Evolutionary conservation across 2,888 invertebrate species (phyloP), one percentile per base, ranked within the genome.

Genomic region (Eulithis prunata): DNA sequence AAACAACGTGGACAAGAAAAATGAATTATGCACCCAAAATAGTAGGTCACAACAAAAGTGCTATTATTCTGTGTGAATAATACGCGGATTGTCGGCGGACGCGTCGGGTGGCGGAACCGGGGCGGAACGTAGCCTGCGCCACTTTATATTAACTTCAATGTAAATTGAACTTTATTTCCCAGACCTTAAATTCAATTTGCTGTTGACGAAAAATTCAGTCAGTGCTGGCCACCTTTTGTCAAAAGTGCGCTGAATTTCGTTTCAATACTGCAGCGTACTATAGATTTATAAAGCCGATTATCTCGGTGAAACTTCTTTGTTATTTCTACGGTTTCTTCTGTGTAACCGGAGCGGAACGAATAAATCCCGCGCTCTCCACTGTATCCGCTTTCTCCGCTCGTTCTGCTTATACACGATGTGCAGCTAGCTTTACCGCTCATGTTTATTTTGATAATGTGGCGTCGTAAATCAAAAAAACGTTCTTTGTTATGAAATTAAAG

Each of bases 11-110:
- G 36, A 13, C 60, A 54, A 60, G 21, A 54, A 68, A 66, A 68
- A 66, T 66, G 64, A 63, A 67, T 69, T 66, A 68, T 70, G 64
- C 62, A 57, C 58, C 64, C 47, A 57, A 66, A 68, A 66, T 67
- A 68, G 68, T 62, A 62, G 68, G 68, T 64, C 64, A 57, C 68
- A 69, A 66, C 60, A 70, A 70, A 71, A 71, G 68, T 62, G 66
- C 53, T 69, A 69, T 73, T 71, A 70, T 73, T 71, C 66, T 68
- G 64, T 66, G 67, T 69, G 71, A 71, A 71, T 71, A 71, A 72
- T 69, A 64, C 64, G 57, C 60, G 64, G 62, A 60, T 62, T 58
- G 65, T 64, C 59, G 59, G 64, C 62, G 54, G 64, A 61, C 57
- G 62, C 63, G 72, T 41, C 45, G 66, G 60, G 54, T 55, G 61